Conservation (phyloP, 2,888 invertebrate species). For the Linnaemya vulpina region DNA sequence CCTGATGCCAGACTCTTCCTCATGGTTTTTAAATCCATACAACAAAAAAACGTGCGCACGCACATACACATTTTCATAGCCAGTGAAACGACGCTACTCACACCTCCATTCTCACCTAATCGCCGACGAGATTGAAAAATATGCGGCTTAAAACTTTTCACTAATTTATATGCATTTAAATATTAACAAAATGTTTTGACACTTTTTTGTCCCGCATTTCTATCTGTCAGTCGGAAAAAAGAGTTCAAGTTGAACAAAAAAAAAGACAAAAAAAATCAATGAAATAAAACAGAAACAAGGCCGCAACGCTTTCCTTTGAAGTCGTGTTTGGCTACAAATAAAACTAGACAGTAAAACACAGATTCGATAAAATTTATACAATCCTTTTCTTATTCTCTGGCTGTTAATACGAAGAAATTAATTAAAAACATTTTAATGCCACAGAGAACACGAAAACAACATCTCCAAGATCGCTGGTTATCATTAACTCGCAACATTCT, state of each 20-base stretch:
- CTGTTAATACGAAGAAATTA: slow-evolving; percentile 31
- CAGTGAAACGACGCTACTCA: neutral
- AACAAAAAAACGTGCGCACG: neutral
- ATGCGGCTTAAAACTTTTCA: slow-evolving; percentile 69
- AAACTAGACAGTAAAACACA: slow-evolving; percentile 27
- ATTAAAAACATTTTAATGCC: slow-evolving; percentile 43
- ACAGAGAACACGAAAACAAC: neutral
- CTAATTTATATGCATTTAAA: slow-evolving; percentile 78
- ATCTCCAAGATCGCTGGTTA: slow-evolving; percentile 43
- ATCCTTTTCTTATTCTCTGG: slow-evolving; percentile 39
- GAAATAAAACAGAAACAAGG: neutral
- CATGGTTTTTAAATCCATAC: slow-evolving; percentile 20
- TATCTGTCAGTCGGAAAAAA: slow-evolving; percentile 36
- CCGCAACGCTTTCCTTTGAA: slow-evolving; percentile 38
- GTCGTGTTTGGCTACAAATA: neutral
- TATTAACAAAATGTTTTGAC: slow-evolving; percentile 79
- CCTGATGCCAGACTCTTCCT: slow-evolving; percentile 59
- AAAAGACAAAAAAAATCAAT: neutral
- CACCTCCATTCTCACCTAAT: slow-evolving; percentile 20
- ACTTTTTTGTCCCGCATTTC: slow-evolving; percentile 71
- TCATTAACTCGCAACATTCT: slow-evolving; percentile 22
- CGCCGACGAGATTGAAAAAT: slow-evolving; percentile 54
- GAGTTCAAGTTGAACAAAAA: neutral
- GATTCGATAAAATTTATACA: slow-evolving; percentile 14
- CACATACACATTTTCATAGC: too few species aligned